phyloP scores from a whole-genome alignment of 2,888 invertebrate genomes.

The Cremastobaeus sp. region DNA sequence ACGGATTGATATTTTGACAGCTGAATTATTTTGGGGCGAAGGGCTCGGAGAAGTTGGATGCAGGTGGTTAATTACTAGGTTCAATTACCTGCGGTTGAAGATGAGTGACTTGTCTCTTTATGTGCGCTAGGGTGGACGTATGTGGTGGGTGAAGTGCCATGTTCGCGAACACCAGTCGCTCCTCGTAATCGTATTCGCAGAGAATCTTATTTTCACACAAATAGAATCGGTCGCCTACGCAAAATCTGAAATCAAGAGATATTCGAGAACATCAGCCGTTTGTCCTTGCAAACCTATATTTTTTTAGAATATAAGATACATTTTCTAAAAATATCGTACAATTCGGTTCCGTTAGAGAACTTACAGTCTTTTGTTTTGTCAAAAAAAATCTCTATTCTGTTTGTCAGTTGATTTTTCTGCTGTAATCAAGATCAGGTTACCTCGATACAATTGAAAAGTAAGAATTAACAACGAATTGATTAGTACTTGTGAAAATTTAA shows the following conservation, averaged over 20 bases:
- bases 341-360: too few species aligned
- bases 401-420: too few species aligned
- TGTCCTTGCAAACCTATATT: too few species aligned
- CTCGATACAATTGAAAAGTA: too few species aligned
- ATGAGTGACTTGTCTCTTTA: constrained; percentile 89
- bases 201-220: constrained; percentile 95
- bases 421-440: too few species aligned
- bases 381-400: too few species aligned
- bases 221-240: constrained; percentile 95
- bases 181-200: constrained; percentile 96
- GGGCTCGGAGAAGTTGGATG: not conserved
- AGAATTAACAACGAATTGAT: too few species aligned
- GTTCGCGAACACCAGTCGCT: constrained; percentile 92
- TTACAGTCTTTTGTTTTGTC: too few species aligned
- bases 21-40: constrained; percentile 3
- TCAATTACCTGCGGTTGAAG: constrained; percentile 78
- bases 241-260: constrained; percentile 93
- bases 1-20: constrained; percentile 18
- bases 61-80: constrained; percentile 32
- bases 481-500: too few species aligned
- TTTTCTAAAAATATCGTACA: too few species aligned
- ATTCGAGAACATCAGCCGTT: too few species aligned
- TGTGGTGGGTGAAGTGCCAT: constrained; percentile 88
- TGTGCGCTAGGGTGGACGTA: constrained; percentile 88
- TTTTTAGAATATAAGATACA: too few species aligned